Evolutionary conservation across 2,797 vertebrate genomes (phyloP), one percentile per base, ranked within the genome.

Genomic region (Pipistrellus pygmaeus): DNA sequence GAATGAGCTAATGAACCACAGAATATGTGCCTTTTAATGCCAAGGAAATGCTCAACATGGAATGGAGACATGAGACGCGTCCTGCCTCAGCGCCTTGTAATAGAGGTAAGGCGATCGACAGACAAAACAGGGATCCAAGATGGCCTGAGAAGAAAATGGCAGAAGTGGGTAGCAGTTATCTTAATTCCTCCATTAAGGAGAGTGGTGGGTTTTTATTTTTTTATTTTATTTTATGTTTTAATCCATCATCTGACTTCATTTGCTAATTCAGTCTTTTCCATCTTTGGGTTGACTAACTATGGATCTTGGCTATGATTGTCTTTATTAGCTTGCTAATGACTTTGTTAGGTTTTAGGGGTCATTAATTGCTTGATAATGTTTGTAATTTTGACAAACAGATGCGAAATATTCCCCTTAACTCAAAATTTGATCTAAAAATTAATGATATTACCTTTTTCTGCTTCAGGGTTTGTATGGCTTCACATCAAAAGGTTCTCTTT

Each of bases 281-380:
- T 96, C 73, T 90, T 91, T 88, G 51, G 41, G 48, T 71, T 96
- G 84, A 93, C 85, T 95, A 87, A 81, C 60, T 75, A 9, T 81
- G 92, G 48, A 93, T 94, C 94, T 80, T 51, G 64, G 57, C 53
- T 75, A 41, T 94, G 93, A 88, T 60, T 95, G 85, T 90, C 57
- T 95, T 97, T 94, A 96, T 96, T 95, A 95, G 90, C 73, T 91
- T 81, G 75, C 10, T 96, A 97, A 97, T 95, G 94, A 90, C 93
- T 97, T 95, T 81, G 82, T 76, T 83, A 38, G 93, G 48, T 96
- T 94, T 94, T 93, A 81, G n/a, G 94, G 94, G 88, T 84, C 88
- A 97, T 97, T 97, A 97, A 96, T 93, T 7, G 55, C 95, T 86
- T 85, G 53, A 90, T 97, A 96, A 96, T 96, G 97, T 88, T 94